Conservation (phyloP, 2,888 invertebrate genomes). For the Petrolisthes cinctipes region DNA sequence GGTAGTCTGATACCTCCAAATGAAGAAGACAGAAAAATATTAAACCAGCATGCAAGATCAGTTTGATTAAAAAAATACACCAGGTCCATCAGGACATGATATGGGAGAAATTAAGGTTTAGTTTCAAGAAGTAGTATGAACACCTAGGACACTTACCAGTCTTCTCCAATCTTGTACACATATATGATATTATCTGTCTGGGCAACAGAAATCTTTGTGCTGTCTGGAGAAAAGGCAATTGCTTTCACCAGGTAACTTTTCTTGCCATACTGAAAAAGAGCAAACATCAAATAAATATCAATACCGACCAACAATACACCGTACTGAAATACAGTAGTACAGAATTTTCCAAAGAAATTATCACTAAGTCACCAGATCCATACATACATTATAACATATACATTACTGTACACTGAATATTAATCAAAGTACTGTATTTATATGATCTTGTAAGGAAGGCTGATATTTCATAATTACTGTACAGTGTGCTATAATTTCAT, state of each 20-base stretch:
- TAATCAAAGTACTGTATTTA: no score
- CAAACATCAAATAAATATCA: not conserved
- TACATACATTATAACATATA: no score
- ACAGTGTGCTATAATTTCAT: no score
- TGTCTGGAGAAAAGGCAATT: slow-evolving; percentile 94
- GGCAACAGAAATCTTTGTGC: slow-evolving; percentile 92
- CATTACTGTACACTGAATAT: no score
- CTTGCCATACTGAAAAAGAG: slow-evolving; percentile 79
- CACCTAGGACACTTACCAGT: slow-evolving; percentile 77
- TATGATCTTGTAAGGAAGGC: no score
- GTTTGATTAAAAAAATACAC: no score
- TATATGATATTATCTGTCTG: slow-evolving; percentile 98
- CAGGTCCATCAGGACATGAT: not conserved
- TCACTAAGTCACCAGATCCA: no score
- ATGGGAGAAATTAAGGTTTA: not conserved
- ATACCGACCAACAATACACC: no score
- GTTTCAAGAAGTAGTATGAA: slow-evolving; percentile 68
- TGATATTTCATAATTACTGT: no score
- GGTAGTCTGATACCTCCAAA: not conserved
- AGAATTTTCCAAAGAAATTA: no score
- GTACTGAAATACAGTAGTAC: no score
- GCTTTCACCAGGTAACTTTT: slow-evolving; percentile 92
- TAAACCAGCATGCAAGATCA: no score
- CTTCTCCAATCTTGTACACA: slow-evolving; percentile 96
- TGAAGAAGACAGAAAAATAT: not conserved